These are phyloP conservation scores for Triplophysa yarkandensis DNA, from an alignment of 2,797 vertebrate genomes.

Conservation along the genomic window DNA sequence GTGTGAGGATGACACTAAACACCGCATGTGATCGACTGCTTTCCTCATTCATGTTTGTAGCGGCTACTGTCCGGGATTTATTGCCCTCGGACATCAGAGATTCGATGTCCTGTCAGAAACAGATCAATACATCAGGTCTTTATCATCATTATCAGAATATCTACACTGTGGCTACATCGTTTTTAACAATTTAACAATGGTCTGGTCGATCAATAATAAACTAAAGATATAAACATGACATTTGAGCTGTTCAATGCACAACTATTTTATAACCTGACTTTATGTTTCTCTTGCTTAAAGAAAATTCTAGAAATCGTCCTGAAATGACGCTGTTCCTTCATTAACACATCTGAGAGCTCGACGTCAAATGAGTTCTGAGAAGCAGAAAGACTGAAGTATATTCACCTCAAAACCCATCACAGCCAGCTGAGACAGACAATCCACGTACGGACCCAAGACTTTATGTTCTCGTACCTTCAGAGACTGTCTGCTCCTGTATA, in stretches of 20 bases:
- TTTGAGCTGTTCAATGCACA: too few species aligned
- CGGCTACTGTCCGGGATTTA: constrained; percentile 96
- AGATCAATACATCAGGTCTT: too few species aligned
- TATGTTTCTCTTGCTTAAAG: not conserved
- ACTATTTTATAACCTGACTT: too few species aligned
- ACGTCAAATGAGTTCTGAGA: too few species aligned
- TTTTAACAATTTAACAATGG: too few species aligned
- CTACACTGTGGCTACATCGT: too few species aligned
- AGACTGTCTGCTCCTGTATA: constrained; percentile 87
- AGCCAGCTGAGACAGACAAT: constrained; percentile 95
- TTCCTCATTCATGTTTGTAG: constrained; percentile 99
- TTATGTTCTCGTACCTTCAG: constrained; percentile 98
- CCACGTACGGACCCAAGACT: constrained; percentile 95
- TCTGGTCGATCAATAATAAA: too few species aligned
- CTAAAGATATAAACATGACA: too few species aligned
- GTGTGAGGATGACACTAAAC: constrained; percentile 96
- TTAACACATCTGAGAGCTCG: too few species aligned
- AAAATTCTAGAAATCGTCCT: not conserved
- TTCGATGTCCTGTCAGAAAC: constrained; percentile 86
- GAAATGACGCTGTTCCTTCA: too few species aligned
- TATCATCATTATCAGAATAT: too few species aligned
- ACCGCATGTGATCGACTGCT: constrained; percentile 97
- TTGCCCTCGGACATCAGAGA: constrained; percentile 98
- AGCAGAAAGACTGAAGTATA: not conserved
- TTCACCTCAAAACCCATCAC: constrained; percentile 93